phyloP scores from a whole-genome alignment of 2,797 vertebrate genomes.

The Allenopithecus nigroviridis region DNA sequence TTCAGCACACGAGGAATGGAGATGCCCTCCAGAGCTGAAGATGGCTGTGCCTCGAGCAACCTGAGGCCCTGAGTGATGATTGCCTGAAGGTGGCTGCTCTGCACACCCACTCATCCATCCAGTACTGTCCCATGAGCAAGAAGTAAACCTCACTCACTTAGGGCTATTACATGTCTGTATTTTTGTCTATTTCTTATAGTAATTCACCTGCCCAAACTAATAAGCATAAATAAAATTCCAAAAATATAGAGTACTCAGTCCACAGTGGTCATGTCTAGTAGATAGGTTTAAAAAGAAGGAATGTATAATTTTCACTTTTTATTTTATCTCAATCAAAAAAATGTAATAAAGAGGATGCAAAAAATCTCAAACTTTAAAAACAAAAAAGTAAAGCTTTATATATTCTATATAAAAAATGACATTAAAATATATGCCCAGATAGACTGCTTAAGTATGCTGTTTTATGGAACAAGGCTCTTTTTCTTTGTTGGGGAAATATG shows the following conservation, averaged over 20 bases:
- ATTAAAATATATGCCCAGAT: not conserved
- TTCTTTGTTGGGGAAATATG: not conserved
- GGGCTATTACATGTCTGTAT: not conserved
- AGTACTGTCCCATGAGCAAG: not conserved
- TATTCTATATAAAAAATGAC: not conserved
- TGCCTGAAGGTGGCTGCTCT: not conserved
- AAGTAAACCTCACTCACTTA: not conserved
- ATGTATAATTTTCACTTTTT: not conserved
- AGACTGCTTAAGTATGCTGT: not conserved
- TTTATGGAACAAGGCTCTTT: not conserved
- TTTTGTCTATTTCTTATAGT: not conserved
- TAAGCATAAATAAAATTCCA: not conserved
- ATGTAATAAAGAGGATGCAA: not conserved
- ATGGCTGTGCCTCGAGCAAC: not conserved
- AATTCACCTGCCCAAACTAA: not conserved
- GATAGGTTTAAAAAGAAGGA: not conserved
- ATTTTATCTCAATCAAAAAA: not conserved
- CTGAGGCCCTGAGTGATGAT: no score
- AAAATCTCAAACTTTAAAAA: not conserved
- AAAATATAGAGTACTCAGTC: not conserved
- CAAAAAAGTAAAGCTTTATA: not conserved
- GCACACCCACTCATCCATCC: no score
- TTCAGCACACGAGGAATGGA: not conserved
- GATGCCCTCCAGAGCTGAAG: not conserved
- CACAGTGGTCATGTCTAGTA: not conserved